A percentile compares a stretch with the other conserved stretches of the same genome.
These are phyloP conservation scores for Hydropsyche tenuis DNA, from an alignment of 1,140 invertebrate genomes.

Conservation along the genomic window DNA sequence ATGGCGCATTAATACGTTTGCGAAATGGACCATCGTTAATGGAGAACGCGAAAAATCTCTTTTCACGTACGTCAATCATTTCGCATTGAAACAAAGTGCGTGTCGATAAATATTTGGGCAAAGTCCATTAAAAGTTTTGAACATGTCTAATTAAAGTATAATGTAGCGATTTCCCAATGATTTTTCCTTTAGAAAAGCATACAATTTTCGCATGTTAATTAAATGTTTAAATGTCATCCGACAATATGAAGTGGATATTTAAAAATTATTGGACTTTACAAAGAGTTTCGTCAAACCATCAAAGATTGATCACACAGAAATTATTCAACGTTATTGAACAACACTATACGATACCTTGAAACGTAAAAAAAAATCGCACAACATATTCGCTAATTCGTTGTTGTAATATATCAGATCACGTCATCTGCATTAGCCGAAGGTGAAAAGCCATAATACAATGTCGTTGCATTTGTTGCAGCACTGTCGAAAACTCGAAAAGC, in stretches of 20 bases:
- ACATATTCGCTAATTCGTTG: conserved; percentile 18
- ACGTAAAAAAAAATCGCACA: background rate
- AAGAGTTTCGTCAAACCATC: no score
- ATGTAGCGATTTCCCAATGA: background rate
- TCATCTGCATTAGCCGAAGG: background rate
- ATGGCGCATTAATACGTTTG: conserved; percentile 20
- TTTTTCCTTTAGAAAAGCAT: background rate
- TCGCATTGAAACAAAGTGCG: no score
- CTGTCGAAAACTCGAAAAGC: no score
- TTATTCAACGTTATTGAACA: background rate
- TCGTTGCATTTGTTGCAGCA: background rate
- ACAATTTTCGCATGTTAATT: background rate
- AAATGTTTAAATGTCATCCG: no score
- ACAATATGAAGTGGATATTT: no score
- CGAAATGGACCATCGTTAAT: conserved; percentile 12
- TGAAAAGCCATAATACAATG: background rate
- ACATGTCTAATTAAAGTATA: background rate
- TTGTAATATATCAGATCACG: conserved; percentile 9
- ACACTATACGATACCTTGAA: background rate
- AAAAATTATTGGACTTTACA: no score
- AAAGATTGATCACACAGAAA: background rate
- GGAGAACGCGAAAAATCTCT: background rate
- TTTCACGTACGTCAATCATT: background rate
- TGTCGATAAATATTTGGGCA: no score
- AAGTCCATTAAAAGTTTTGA: no score